These are phyloP conservation scores for Microcebus griseorufus DNA, from an alignment of 2,113 vertebrate species.

Conservation along the genomic window DNA sequence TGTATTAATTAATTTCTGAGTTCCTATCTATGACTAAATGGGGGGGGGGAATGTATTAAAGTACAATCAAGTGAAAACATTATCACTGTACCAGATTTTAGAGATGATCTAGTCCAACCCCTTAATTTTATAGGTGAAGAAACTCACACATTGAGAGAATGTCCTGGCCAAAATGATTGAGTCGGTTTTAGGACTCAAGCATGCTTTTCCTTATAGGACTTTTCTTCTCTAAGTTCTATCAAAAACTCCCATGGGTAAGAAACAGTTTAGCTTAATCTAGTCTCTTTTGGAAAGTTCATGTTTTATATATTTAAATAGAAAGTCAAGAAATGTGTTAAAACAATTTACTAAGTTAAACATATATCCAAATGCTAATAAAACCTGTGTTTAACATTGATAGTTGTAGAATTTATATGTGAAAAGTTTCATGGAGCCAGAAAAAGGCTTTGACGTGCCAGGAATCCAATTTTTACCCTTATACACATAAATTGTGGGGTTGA, in stretches of 20 bases:
- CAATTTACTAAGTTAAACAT: neutral
- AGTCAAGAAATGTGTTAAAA: constrained; percentile 49
- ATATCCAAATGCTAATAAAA: constrained; percentile 54
- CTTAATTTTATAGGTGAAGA: constrained; percentile 21
- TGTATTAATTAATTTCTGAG: neutral
- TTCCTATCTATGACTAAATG: neutral
- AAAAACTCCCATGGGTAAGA: neutral
- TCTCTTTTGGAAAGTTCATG: constrained; percentile 25
- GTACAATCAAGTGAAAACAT: neutral
- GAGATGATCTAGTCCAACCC: neutral
- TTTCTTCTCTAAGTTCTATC: constrained; percentile 29
- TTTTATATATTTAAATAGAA: constrained; percentile 48
- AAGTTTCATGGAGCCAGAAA: neutral
- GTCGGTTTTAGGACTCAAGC: neutral
- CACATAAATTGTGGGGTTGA: neutral
- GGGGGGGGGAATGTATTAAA: constrained; percentile 1
- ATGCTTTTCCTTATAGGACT: neutral
- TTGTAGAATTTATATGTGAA: constrained; percentile 4
- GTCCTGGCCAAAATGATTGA: neutral
- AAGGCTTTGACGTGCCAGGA: neutral
- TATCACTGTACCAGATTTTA: neutral
- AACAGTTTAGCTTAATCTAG: neutral
- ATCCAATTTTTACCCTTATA: constrained; percentile 25
- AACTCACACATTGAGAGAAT: neutral
- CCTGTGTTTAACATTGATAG: neutral